Conservation (phyloP, 2,797 vertebrate species). For the Ciconia nigra region DNA sequence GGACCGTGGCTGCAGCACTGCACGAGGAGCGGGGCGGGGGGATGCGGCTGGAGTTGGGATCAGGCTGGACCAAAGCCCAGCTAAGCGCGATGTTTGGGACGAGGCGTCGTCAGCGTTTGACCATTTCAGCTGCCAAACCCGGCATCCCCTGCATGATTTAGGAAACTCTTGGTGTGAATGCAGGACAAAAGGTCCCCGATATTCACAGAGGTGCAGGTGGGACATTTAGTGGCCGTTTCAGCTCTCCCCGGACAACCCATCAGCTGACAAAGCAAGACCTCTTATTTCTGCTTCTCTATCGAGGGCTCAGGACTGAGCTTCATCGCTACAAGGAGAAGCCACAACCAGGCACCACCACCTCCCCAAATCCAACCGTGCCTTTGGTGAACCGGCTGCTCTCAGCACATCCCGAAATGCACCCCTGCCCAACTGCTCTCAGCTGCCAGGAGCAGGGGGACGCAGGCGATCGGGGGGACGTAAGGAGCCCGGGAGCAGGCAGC, state of each 20-base stretch:
- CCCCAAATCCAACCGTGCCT: background rate
- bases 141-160: background rate
- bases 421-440: background rate
- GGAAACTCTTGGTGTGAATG: background rate
- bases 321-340: background rate
- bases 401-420: background rate
- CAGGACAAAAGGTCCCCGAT: background rate
- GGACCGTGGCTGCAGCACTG: background rate
- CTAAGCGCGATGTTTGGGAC: fast-evolving
- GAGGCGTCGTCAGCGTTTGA: fast-evolving
- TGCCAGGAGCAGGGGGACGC: background rate
- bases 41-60: background rate
- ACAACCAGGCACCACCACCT: background rate
- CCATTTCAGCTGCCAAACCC: background rate
- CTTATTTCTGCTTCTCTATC: background rate
- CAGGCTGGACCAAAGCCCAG: background rate
- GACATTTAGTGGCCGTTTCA: background rate
- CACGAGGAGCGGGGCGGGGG: fast-evolving
- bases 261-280: background rate
- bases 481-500: background rate
- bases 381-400: background rate
- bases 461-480: background rate
- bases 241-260: background rate
- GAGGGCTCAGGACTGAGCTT: fast-evolving
- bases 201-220: background rate